Base-by-base conservation (phyloP, 2,888 invertebrate species). In the Mythimna vitellina region DNA sequence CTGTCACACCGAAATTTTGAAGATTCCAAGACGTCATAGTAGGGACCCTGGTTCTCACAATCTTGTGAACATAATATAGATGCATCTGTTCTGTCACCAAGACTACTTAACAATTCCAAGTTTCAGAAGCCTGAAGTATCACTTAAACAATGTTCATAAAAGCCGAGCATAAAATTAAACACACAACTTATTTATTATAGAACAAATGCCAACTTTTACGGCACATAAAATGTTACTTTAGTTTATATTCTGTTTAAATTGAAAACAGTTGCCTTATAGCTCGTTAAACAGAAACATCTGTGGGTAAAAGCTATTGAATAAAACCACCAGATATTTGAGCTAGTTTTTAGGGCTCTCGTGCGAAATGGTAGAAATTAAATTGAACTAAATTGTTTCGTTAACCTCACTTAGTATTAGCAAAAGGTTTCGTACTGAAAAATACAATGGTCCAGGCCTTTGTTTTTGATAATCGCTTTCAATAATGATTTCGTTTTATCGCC, bases 221-320 rank as follows among this genome's bases (percentile, higher is more conserved):
- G 77, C 63, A 75, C 84, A 84, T 89, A 85, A 89, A 88, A 86
- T 74, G 83, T 82, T 80, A 82, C 78, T 86, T 76, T 76, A 80
- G 65, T 80, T 78, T 77, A 73, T 63, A 81, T 79, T 78, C 79
- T 86, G 83, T 82, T 83, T 78, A 84, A 86, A 86, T 87, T 87
- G 83, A 82, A 83, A 82, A 85, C 82, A 82, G 78, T 81, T 78
- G 83, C 65, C 77, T 60, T 63, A 65, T 35, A 74, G 74, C 69
- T 79, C 84, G 87, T 85, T 85, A 85, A 83, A 81, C 63, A 60
- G 63, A 67, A 83, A 71, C 70, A 74, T 78, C 78, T 70, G 73
- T 64, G 64, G 80, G 29, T 69, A 81, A 86, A 85, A 81, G 63
- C 51, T 73, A 81, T 84, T 81, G 76, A 84, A 80, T 79, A 73